Base-by-base conservation (phyloP, 2,113 vertebrate genomes). In the Gavia stellata region DNA sequence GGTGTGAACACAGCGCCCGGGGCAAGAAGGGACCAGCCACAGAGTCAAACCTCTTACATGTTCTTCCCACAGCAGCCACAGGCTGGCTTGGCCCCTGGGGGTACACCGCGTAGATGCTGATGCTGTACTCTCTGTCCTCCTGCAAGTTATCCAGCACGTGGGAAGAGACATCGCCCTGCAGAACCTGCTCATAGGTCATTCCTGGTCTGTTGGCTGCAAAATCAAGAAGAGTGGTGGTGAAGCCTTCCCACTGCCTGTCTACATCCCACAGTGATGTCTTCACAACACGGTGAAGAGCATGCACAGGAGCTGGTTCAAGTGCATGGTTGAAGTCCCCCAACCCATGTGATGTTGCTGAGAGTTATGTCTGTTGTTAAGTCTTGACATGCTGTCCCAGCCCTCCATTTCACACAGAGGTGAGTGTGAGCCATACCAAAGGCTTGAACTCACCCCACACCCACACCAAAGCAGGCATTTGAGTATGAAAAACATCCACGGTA, bases 131-230 rank as follows among this genome's bases (percentile, higher is more conserved):
- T 92, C 96, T 98, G 33, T 99, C 98, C 88, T 99, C 98, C 81
- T 98, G 97, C 94, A 99, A 87, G 93, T 98, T 98, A 78, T 99
- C 98, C 93, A 99, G 98, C 86, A 98, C 65, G 12, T 99, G 98
- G 88, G 98, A 99, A 23, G 98, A 98, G 73, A 94, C 65, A 1
- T 99, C 98, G 0, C 97, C 97, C 17, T 34, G 86, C 68, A 99
- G 97, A 82, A 98, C 96, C 92, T 98, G 97, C 94, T 99, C 98
- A 1, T 98, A 98, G 34, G 92, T 94, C 86, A 97, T 94, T 55
- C 98, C 98, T 3, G 98, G 97, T 91, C 98, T 96, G 86, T 97
- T 98, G 77, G 97, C 99, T 99, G 96, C 13, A 90, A 77, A 67
- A 65, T 23, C 44, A n/a, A 90, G 72, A 33, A 40, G 12, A 79